A percentile compares a stretch with the other conserved stretches of the same genome.
phyloP scores from a whole-genome alignment of 1,140 invertebrate species.

The Steinernema feltiae region DNA sequence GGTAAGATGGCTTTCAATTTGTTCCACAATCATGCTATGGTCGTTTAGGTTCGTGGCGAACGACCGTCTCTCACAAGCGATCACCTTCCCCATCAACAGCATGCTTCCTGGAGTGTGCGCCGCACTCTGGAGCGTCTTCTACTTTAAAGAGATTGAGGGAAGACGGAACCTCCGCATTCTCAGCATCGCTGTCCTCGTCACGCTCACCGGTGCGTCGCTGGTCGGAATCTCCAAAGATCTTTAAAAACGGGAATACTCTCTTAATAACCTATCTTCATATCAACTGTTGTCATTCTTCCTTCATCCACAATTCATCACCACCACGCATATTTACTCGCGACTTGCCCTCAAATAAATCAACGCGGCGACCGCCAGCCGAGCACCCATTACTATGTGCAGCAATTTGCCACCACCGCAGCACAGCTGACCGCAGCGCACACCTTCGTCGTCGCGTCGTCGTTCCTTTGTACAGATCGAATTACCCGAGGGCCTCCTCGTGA shows the following conservation, averaged over 20 bases:
- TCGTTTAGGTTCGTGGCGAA: constrained; percentile 59
- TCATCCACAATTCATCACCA: too few species aligned
- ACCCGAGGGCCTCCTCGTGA: background rate
- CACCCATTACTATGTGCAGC: background rate
- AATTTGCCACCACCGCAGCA: background rate
- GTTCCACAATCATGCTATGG: too few species aligned
- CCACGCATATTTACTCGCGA: background rate
- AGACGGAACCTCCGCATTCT: constrained; percentile 30
- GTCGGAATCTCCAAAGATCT: constrained; percentile 33
- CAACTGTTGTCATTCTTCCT: too few species aligned
- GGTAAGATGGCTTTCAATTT: constrained; percentile 37
- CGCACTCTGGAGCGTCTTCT: constrained; percentile 45
- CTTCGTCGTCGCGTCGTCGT: too few species aligned
- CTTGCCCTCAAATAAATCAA: background rate
- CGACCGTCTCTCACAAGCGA: constrained; percentile 58
- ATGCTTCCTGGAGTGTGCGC: constrained; percentile 42
- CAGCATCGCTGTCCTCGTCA: constrained; percentile 25
- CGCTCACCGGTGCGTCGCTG: constrained; percentile 24
- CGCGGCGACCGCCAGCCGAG: background rate
- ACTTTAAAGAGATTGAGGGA: constrained; percentile 37
- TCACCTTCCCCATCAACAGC: constrained; percentile 60
- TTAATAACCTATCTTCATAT: background rate
- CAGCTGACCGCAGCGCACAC: constrained; percentile 11
- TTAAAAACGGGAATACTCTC: background rate
- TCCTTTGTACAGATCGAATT: background rate